Evolutionary conservation across 1,140 invertebrate species (phyloP).

Genomic region (Limonius californicus): DNA sequence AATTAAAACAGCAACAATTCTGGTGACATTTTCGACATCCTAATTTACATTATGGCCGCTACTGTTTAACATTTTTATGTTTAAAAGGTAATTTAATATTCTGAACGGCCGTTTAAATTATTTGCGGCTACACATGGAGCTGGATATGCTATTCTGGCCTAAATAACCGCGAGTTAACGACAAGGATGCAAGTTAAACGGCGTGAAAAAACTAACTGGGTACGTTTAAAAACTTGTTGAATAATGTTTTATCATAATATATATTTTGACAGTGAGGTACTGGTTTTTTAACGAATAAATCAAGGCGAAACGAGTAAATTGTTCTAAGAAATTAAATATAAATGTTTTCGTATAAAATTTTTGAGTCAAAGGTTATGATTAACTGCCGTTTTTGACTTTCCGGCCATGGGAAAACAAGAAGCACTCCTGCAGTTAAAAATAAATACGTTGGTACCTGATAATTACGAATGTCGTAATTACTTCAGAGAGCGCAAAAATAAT

Average conservation of each 20-base stretch:
- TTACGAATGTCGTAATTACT: not conserved
- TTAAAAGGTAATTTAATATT: conserved; percentile 10
- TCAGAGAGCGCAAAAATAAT: not conserved
- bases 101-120: not conserved
- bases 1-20: not conserved
- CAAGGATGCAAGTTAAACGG: too few species aligned
- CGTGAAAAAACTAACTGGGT: too few species aligned
- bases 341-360: conserved; percentile 9
- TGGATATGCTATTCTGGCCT: too few species aligned
- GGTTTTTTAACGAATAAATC: conserved; percentile 6
- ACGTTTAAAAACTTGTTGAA: conserved; percentile 1
- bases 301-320: conserved; percentile 9
- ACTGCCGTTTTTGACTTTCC: conserved; percentile 3
- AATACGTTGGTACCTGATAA: conserved; percentile 5
- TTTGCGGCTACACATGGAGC: not conserved
- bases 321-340: conserved; percentile 9
- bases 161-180: too few species aligned
- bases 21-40: not conserved
- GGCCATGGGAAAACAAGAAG: conserved; percentile 10
- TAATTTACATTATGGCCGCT: not conserved
- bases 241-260: conserved; percentile 6
- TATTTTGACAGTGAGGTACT: conserved; percentile 8
- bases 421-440: not conserved
- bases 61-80: conserved; percentile 13
- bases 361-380: conserved; percentile 14